Conservation (phyloP, 2,888 invertebrate genomes). For the Acrobasis repandana region DNA sequence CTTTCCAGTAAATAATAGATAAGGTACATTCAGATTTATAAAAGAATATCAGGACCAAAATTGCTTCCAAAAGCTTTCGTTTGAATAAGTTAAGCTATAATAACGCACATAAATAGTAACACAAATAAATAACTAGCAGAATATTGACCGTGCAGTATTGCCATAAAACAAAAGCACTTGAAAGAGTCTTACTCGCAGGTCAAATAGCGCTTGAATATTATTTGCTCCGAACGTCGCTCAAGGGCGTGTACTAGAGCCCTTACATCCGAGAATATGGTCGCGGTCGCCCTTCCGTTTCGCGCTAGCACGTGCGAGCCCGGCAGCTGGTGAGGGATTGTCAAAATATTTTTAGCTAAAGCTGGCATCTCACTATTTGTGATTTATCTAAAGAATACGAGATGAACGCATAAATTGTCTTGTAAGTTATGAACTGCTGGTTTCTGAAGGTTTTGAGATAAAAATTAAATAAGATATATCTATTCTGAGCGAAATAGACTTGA, state of each 20-base stretch:
- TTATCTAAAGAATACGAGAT: conserved; percentile 19
- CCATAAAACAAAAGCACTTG: too few species aligned
- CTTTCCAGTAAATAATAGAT: too few species aligned
- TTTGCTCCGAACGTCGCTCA: not conserved
- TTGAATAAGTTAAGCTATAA: too few species aligned
- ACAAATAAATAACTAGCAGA: too few species aligned
- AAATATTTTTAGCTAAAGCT: conserved; percentile 22
- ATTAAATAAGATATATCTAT: not conserved
- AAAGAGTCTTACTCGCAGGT: not conserved
- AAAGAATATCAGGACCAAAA: too few species aligned
- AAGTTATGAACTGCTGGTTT: conserved; percentile 4
- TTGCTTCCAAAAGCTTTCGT: too few species aligned
- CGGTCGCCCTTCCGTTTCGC: conserved; percentile 22
- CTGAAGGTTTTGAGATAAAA: conserved; percentile 5
- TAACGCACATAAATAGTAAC: too few species aligned
- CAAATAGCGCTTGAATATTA: not conserved
- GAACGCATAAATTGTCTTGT: conserved; percentile 12
- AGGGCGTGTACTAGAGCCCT: conserved; percentile 3
- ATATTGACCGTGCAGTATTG: too few species aligned
- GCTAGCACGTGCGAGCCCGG: conserved; percentile 14
- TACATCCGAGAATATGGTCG: conserved; percentile 11
- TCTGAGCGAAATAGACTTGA: too few species aligned
- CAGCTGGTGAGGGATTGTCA: conserved; percentile 17
- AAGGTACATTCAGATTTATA: too few species aligned
- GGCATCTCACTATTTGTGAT: conserved; percentile 10